Conservation (phyloP, 2,797 vertebrate genomes). For the Coccyzus lansbergi region DNA sequence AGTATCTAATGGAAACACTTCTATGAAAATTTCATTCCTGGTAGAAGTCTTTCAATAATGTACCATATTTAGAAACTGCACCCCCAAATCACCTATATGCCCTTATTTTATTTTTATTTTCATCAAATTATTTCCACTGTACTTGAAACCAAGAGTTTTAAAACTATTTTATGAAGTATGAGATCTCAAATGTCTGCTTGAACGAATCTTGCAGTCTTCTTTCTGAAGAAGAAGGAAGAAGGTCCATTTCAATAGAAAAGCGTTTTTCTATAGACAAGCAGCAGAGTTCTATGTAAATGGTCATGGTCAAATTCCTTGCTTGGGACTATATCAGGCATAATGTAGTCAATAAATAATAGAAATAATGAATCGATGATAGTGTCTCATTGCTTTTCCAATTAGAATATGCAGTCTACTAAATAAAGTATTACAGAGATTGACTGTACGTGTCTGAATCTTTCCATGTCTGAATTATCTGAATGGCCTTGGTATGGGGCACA, state of each 20-base stretch:
- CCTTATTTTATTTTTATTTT: background rate
- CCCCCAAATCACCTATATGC: background rate
- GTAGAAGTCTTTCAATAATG: background rate
- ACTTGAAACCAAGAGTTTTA: background rate
- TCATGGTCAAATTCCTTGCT: background rate
- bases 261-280: background rate
- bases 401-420: background rate
- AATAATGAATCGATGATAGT: background rate
- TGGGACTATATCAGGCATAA: background rate
- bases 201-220: background rate
- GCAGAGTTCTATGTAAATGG: background rate
- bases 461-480: background rate
- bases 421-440: background rate
- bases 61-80: background rate
- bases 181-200: background rate
- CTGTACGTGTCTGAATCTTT: background rate
- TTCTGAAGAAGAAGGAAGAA: too few relatives aligned
- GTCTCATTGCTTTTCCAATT: background rate
- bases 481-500: background rate
- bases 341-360: background rate
- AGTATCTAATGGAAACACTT: background rate
- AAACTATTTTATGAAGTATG: background rate
- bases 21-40: background rate
- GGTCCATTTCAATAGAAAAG: background rate
- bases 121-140: background rate